These are phyloP conservation scores for Sorex maritimensis DNA, from an alignment of 2,797 vertebrate genomes.

Conservation along the genomic window DNA sequence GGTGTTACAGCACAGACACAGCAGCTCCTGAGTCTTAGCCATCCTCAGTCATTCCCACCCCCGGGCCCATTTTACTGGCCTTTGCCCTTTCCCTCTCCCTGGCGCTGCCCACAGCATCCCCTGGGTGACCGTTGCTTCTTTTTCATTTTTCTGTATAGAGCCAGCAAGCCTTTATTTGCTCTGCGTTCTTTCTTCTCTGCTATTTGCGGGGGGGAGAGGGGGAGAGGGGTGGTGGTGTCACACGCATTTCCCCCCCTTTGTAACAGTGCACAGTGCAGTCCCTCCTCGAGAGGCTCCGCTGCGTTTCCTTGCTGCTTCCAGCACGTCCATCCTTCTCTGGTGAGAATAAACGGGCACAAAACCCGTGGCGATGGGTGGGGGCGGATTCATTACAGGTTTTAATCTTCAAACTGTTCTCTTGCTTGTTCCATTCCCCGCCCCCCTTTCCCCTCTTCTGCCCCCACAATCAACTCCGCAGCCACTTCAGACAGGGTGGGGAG, in stretches of 20 bases:
- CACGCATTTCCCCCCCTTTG: constrained; percentile 21
- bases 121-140: not conserved
- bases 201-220: not conserved
- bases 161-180: not conserved
- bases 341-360: not conserved
- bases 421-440: too few species aligned
- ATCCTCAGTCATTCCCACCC: too few species aligned
- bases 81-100: not conserved
- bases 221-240: not conserved
- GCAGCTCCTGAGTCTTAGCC: too few species aligned
- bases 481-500: not conserved
- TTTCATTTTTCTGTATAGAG: not conserved
- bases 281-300: too few species aligned
- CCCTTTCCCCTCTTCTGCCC: not conserved
- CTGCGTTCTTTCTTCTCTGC: not conserved
- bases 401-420: not conserved
- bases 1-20: not conserved
- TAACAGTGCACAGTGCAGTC: too few species aligned
- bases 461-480: not conserved
- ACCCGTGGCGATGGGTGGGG: too few species aligned
- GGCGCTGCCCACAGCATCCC: not conserved
- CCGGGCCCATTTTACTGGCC: not conserved
- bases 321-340: not conserved
- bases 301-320: not conserved
- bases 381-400: not conserved